These are phyloP conservation scores for Xiphophorus maculatus DNA, from an alignment of 2,113 vertebrate species.

Conservation along the genomic window DNA sequence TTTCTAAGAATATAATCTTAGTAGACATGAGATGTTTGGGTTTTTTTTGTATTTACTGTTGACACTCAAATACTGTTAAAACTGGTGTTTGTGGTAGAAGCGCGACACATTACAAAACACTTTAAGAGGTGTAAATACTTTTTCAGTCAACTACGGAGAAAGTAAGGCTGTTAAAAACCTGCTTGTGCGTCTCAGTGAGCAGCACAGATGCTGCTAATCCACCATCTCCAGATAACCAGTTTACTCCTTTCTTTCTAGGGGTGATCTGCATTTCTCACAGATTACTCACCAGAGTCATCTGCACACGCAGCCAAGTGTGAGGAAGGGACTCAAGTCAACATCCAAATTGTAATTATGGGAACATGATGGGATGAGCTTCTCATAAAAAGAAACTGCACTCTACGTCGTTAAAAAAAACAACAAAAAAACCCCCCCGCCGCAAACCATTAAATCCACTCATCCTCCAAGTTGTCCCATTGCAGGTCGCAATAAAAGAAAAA, in stretches of 20 bases:
- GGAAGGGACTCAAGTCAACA: conserved; percentile 20
- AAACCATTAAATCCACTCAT: conserved; percentile 12
- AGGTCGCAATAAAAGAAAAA: neutral
- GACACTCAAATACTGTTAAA: neutral
- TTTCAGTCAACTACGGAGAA: neutral
- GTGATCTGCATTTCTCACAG: conserved; percentile 15
- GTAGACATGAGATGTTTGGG: too few relatives aligned
- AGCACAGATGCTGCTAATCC: conserved; percentile 1
- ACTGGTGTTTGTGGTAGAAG: neutral
- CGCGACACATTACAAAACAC: neutral
- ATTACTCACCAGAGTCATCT: conserved; percentile 19
- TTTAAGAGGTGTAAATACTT: neutral
- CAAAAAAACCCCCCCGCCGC: conserved; percentile 3
- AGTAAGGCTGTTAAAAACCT: neutral
- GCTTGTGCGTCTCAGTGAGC: neutral
- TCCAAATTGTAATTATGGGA: conserved; percentile 20
- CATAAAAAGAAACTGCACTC: conserved; percentile 22
- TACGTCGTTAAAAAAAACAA: conserved; percentile 12
- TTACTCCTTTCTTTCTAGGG: conserved; percentile 19
- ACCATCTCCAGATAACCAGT: conserved; percentile 12
- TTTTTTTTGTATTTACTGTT: too few relatives aligned
- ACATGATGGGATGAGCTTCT: conserved; percentile 17
- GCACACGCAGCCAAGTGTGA: conserved; percentile 25
- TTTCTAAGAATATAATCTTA: too few relatives aligned
- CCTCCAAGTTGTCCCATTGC: neutral